Base-by-base conservation (phyloP, 2,888 invertebrate genomes). In the Lasioglossum oenotherae region DNA sequence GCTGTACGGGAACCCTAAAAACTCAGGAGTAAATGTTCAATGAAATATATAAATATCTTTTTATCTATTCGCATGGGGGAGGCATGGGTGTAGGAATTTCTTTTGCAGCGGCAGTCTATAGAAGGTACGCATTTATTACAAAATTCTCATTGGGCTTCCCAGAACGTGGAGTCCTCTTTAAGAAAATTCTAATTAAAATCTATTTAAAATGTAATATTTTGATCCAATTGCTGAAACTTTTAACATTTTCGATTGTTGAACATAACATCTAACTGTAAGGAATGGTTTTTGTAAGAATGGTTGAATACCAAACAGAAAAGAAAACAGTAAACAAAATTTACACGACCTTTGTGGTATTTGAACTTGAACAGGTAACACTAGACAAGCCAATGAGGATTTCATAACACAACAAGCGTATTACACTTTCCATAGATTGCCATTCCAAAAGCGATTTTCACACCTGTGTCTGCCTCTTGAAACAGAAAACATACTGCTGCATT, bases 1-100 rank as follows among this genome's bases (percentile, higher is more conserved):
- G 85, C 83, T 81, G 49, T 75, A 73, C 35, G 71, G 64, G 78
- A 85, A 87, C 74, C 75, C 76, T 72, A 88, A 80, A 86, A 71
- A 82, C 80, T 90, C 69, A 72, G 82, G 78, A 88, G 79, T 82
- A 72, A 60, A 72, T 27, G 57, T 46, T 81, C 2, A 53, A 49
- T 8, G 46, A 44, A 74, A 23, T 35, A 57, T 81, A 49, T 27
- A 38, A 27, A 27, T n/a, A 14, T 60, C 2, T 31, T 64, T 31
- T 64, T 64, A 31, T 64, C 64, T 64, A 53, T n/a, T 53, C 53
- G 3, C 23, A 10, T 53, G 53, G 23, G 53, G 10, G 23, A 53
- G n/a, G 3, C n/a, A n/a, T n/a, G 57, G n/a, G 57, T 57, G n/a
- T 57, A 23, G 23, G 4, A n/a, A 57, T 57, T 57, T 57, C 10